Base-by-base conservation (phyloP, 35 echinoderm and acorn worm genomes). In the Nesometra sesokonis region DNA sequence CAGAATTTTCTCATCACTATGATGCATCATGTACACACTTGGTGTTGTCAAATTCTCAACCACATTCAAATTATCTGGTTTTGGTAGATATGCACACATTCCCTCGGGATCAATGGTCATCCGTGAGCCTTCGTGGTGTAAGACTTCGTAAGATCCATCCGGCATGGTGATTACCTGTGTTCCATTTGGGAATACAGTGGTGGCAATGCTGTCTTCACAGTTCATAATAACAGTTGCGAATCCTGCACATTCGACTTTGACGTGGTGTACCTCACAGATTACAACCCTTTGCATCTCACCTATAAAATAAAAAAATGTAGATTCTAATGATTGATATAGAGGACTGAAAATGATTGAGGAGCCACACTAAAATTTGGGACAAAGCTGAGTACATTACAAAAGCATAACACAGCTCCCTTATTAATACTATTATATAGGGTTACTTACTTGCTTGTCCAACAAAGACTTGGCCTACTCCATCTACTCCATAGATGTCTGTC, bases 141-240 rank as follows among this genome's bases (percentile, higher is more conserved):
- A 85, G n/a, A 99, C 83, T 67, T 99, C 92, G 52, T 94, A 99
- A 17, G 96, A 90, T 32, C 96, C 96, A 87, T 99, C 92, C 4
- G 96, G 96, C 43, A 94, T 94, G 85, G 91, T 90, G 5, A 94
- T 88, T 36, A 99, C 86, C 77, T 94, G 84, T 3, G 96, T 89
- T 15, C 96, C 96, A 80, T 90, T 99, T 33, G 93, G 93, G 40
- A 99, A 99, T 35, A 99, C 89, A n/a, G 96, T 99, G 19, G 92
- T 94, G 23, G 96, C 96, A 32, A 99, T 87, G 80, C 89, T 94
- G 76, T 93, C 92, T 32, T 99, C 93, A 47, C 93, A 86, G 82
- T 99, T 99, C 85, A 99, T 94, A 57, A 99, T 99, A 35, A 99
- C 90, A 21, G 96, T 99, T 0, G 96, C 96, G 34, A 92, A 99